Evolutionary conservation across 2,797 vertebrate genomes (phyloP).

Genomic region (Scolopax rusticola): DNA sequence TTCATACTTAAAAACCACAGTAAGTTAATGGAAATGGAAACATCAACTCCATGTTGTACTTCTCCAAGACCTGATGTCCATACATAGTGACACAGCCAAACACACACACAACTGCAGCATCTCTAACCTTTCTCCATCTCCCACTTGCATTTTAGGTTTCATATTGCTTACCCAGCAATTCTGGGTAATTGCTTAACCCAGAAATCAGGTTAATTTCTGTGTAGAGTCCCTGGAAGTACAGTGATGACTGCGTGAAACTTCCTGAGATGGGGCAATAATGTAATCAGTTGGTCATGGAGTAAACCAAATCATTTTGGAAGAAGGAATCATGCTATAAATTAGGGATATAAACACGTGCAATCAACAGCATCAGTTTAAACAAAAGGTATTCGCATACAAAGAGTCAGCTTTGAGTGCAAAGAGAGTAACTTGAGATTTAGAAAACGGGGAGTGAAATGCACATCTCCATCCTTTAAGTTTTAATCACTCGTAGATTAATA

Average conservation of each 20-base stretch:
- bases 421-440: neutral
- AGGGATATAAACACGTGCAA: neutral
- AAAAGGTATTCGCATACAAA: neutral
- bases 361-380: neutral
- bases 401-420: neutral
- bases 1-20: neutral
- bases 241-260: neutral
- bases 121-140: neutral
- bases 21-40: neutral
- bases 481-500: neutral
- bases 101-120: neutral
- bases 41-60: neutral
- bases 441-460: neutral
- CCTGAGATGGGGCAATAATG: constrained; percentile 11
- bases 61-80: neutral
- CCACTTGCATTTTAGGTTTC: neutral
- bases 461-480: neutral
- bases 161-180: neutral
- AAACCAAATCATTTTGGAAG: neutral
- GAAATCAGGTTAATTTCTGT: neutral
- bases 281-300: neutral
- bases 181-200: too few relatives aligned
- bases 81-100: neutral
- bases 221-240: neutral
- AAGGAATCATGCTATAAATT: neutral